Evolutionary conservation across 1,140 invertebrate species (phyloP).

Genomic region (Lasioglossum albipes): DNA sequence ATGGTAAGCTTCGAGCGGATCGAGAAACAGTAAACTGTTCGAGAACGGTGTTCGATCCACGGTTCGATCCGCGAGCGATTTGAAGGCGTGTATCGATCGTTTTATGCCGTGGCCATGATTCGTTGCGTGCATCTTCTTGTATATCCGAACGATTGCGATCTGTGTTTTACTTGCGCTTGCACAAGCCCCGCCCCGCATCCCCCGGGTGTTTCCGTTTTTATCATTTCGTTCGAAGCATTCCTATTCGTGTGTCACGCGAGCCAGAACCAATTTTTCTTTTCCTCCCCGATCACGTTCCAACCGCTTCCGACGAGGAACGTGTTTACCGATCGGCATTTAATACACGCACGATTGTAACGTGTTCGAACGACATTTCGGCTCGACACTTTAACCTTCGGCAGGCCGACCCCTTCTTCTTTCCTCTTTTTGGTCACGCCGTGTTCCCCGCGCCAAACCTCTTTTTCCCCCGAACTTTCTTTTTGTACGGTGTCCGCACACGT

Average conservation of each 20-base stretch:
- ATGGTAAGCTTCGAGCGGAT: background rate
- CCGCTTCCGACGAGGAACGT: constrained; percentile 6
- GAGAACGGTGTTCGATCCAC: too few species aligned
- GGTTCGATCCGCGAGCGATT: constrained; percentile 17
- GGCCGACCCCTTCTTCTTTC: background rate
- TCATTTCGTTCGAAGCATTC: constrained; percentile 39
- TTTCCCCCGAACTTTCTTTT: too few species aligned
- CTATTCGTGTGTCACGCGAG: background rate
- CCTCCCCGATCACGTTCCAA: background rate
- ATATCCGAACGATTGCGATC: constrained; percentile 23
- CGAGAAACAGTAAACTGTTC: background rate
- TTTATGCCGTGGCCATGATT: constrained; percentile 34
- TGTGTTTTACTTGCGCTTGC: constrained; percentile 41
- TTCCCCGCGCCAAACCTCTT: too few species aligned
- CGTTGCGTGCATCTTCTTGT: constrained; percentile 25
- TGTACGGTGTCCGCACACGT: too few species aligned
- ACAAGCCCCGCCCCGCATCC: background rate
- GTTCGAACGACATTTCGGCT: constrained; percentile 10
- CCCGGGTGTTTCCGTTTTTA: constrained; percentile 10
- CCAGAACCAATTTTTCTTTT: background rate
- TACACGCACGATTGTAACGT: background rate
- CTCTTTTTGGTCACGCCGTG: too few species aligned
- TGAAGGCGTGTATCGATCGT: constrained; percentile 16
- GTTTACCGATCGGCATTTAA: constrained; percentile 37
- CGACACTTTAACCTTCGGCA: constrained; percentile 6